These are phyloP conservation scores for Plagodis dolabraria DNA, from an alignment of 2,888 invertebrate species.

Conservation along the genomic window DNA sequence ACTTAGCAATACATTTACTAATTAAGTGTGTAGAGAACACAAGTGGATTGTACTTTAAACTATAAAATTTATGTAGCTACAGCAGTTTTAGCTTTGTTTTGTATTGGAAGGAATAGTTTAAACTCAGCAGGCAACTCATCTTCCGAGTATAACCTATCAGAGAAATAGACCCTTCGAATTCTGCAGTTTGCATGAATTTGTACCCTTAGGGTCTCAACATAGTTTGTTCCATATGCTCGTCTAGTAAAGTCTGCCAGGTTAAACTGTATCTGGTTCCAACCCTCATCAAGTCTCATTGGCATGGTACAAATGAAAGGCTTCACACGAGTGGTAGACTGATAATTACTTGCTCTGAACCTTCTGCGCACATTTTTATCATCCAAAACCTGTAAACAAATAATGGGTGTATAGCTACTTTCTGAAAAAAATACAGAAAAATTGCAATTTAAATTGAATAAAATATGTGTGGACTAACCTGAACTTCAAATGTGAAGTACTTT, in stretches of 20 bases:
- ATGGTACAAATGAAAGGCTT: constrained; percentile 99
- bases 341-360: constrained; percentile 96
- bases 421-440: too few species aligned
- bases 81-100: constrained; percentile 88
- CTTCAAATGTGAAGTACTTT: constrained; percentile 97
- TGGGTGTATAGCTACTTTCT: not conserved
- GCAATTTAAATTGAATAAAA: not conserved
- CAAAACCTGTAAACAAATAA: constrained; percentile 87
- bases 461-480: constrained; percentile 88
- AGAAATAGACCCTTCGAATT: constrained; percentile 94
- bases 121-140: constrained; percentile 98
- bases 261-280: constrained; percentile 98
- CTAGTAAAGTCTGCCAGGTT: constrained; percentile 97
- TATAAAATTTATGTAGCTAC: constrained; percentile 71
- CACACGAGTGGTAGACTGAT: constrained; percentile 96
- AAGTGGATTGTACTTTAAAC: constrained; percentile 26
- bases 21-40: constrained; percentile 41
- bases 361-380: constrained; percentile 97
- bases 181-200: constrained; percentile 98
- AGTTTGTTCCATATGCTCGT: constrained; percentile 97
- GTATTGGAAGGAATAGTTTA: constrained; percentile 97
- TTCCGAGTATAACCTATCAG: constrained; percentile 96
- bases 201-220: constrained; percentile 95
- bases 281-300: constrained; percentile 97
- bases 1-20: constrained; percentile 71